Percentiles rank a stretch among this genome's conserved stretches.
Evolutionary conservation across 2,888 invertebrate genomes (phyloP).

Genomic region (Leucophenga montana): DNA sequence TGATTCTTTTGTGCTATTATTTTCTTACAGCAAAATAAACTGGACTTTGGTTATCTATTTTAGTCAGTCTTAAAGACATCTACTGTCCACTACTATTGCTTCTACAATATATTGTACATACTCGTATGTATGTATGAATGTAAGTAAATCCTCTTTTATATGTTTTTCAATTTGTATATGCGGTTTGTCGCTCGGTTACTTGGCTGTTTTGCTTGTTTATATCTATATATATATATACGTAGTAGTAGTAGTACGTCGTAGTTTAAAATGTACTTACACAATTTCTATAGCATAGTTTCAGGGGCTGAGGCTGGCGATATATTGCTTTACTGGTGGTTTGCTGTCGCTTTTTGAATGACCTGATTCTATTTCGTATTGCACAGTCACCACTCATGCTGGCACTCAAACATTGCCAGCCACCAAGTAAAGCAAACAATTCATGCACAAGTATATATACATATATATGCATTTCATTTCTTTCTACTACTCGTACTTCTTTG

Average conservation of each 20-base stretch:
- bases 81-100: no score
- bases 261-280: conserved; percentile 45
- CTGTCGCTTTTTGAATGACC: conserved; percentile 38
- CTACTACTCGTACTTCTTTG: no score
- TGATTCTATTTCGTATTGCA: background rate
- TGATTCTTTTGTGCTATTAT: no score
- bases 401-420: background rate
- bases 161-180: background rate
- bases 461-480: conserved; percentile 38
- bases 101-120: background rate
- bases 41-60: no score
- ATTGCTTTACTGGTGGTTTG: conserved; percentile 8
- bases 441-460: no score
- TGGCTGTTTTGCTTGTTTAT: background rate
- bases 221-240: background rate
- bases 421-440: conserved; percentile 38
- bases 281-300: conserved; percentile 39
- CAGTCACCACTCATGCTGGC: conserved; percentile 17
- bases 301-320: background rate
- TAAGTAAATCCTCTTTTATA: background rate
- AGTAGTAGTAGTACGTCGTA: background rate
- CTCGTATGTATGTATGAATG: no score
- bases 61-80: no score
- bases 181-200: background rate
- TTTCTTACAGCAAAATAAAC: no score